Evolutionary conservation across 2,888 invertebrate genomes (phyloP).

Genomic region (Ennomos fuscantarius): DNA sequence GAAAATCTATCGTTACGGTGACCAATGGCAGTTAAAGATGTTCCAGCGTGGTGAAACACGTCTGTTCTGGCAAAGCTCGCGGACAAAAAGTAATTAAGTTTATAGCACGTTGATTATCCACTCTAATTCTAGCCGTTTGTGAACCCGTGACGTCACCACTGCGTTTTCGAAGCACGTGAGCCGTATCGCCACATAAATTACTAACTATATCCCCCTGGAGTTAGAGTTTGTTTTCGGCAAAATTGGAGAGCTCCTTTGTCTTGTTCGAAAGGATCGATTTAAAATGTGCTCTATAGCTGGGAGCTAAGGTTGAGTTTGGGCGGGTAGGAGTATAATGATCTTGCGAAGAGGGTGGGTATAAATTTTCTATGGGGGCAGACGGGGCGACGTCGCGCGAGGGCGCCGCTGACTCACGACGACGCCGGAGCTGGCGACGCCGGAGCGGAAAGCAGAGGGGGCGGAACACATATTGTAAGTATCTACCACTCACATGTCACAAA

Average conservation of each 20-base stretch:
- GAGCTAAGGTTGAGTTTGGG: slow-evolving; percentile 60
- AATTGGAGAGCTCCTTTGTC: slow-evolving; percentile 81
- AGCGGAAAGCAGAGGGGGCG: slow-evolving; percentile 40
- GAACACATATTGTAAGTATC: slow-evolving; percentile 81
- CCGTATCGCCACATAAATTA: slow-evolving; percentile 76
- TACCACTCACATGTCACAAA: slow-evolving; percentile 85
- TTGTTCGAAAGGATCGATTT: slow-evolving; percentile 49
- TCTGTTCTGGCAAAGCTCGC: slow-evolving; percentile 29
- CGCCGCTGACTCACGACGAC: slow-evolving; percentile 82
- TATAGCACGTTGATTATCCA: slow-evolving; percentile 36
- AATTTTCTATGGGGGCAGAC: slow-evolving; percentile 84
- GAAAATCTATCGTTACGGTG: too few species aligned
- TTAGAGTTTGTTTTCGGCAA: slow-evolving; percentile 82
- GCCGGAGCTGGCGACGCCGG: slow-evolving; percentile 60
- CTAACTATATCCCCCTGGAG: slow-evolving; percentile 80
- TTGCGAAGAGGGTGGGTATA: slow-evolving; percentile 82
- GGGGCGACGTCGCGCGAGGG: slow-evolving; percentile 83
- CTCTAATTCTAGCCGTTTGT: slow-evolving; percentile 51
- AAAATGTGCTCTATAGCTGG: slow-evolving; percentile 60
- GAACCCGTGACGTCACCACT: slow-evolving; percentile 71
- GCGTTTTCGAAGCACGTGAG: slow-evolving; percentile 78
- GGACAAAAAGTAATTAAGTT: slow-evolving; percentile 37
- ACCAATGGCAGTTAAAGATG: too few species aligned
- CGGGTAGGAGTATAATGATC: slow-evolving; percentile 66
- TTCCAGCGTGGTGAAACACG: too few species aligned